Conservation (phyloP, 2,797 vertebrate species). For the Lemur catta region DNA sequence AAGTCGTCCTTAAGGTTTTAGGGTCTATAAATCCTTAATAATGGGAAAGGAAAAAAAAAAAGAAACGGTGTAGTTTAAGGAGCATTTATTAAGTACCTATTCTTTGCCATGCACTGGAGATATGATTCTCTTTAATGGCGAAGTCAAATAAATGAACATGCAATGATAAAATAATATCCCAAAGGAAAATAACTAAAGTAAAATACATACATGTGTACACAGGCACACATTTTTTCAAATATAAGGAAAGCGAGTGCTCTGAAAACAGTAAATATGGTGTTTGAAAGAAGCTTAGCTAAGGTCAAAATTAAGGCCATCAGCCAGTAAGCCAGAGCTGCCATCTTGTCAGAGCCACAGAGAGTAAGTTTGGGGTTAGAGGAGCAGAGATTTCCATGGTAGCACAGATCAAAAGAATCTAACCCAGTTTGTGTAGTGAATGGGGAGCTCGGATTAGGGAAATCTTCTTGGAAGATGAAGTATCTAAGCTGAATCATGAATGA, state of each 20-base stretch:
- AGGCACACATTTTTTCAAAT: constrained; percentile 13
- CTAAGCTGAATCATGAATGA: neutral
- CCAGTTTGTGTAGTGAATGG: neutral
- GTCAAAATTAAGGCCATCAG: constrained; percentile 47
- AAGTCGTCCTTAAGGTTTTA: neutral
- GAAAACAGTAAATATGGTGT: neutral
- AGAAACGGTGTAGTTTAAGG: neutral
- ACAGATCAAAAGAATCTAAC: neutral
- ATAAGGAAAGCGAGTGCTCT: neutral
- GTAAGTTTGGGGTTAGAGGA: neutral
- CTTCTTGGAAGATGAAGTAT: neutral
- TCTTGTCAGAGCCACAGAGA: neutral
- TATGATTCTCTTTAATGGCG: neutral
- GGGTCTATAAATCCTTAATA: neutral
- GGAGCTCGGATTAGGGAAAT: neutral
- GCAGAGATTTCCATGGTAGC: neutral
- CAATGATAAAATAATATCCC: neutral
- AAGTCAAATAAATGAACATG: neutral
- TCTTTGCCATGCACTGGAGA: neutral
- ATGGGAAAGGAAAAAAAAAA: neutral
- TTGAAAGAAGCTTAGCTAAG: constrained; percentile 35
- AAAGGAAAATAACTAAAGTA: constrained; percentile 27
- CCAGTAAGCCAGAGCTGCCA: neutral
- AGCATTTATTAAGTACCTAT: neutral
- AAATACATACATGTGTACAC: constrained; percentile 3